A percentile compares a stretch with the other conserved stretches of the same genome.
phyloP scores from a whole-genome alignment of 2,888 invertebrate genomes.

The Phania funesta region DNA sequence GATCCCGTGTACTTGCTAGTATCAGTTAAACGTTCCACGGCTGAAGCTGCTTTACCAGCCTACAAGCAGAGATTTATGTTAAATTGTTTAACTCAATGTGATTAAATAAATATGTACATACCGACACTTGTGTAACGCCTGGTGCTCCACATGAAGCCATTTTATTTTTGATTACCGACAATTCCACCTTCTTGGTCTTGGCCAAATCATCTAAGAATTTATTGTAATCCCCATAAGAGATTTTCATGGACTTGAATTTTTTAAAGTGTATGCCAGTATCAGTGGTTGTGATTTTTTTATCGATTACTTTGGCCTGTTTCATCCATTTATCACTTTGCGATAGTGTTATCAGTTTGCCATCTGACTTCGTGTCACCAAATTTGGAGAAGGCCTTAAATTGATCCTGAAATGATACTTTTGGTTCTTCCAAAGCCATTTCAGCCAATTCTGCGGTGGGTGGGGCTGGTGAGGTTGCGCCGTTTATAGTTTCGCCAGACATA shows the following conservation, averaged over 20 bases:
- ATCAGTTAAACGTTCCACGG: constrained; percentile 88
- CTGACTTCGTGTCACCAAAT: constrained; percentile 92
- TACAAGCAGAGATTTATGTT: constrained; percentile 58
- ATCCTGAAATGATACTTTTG: constrained; percentile 82
- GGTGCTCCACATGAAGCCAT: constrained; percentile 90
- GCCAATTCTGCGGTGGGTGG: constrained; percentile 78
- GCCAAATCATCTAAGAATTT: constrained; percentile 92
- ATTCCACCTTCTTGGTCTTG: constrained; percentile 90
- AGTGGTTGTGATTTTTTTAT: constrained; percentile 92
- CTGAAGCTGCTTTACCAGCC: constrained; percentile 80
- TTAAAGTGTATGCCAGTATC: constrained; percentile 95
- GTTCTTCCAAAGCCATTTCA: constrained; percentile 77
- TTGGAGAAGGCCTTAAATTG: constrained; percentile 91
- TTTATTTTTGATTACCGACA: constrained; percentile 89
- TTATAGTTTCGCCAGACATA: constrained; percentile 74
- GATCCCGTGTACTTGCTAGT: constrained; percentile 94
- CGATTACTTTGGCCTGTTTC: constrained; percentile 93
- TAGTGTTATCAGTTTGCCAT: constrained; percentile 91
- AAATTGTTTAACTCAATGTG: neutral
- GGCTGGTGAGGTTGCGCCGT: constrained; percentile 70
- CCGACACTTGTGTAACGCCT: constrained; percentile 81
- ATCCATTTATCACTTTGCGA: constrained; percentile 97
- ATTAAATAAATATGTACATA: constrained; percentile 68
- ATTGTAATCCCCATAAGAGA: constrained; percentile 88
- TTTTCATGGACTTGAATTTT: constrained; percentile 91